Conservation (phyloP, 2,797 vertebrate genomes). For the Mionectes olivaceus region DNA sequence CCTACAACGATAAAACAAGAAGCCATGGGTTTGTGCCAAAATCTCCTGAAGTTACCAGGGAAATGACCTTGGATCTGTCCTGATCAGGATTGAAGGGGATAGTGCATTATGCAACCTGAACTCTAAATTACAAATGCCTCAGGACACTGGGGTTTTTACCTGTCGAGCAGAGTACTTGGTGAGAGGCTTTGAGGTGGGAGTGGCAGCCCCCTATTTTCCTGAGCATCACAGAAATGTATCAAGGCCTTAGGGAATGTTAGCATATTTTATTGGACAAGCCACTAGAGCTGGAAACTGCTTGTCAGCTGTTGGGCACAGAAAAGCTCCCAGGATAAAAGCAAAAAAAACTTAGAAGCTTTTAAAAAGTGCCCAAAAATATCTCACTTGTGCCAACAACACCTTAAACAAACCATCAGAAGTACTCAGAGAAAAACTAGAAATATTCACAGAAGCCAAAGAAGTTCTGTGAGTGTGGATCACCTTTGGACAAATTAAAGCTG, state of each 20-base stretch:
- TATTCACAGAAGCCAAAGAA: constrained; percentile 1
- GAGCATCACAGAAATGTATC: constrained; percentile 20
- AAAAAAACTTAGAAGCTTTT: constrained; percentile 10
- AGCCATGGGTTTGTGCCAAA: not conserved
- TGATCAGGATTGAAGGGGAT: not conserved
- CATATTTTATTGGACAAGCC: constrained; percentile 46
- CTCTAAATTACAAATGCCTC: not conserved
- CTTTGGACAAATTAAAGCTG: not conserved
- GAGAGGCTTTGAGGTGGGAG: not conserved
- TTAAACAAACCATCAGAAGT: constrained; percentile 35
- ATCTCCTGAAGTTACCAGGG: not conserved
- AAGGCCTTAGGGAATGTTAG: not conserved
- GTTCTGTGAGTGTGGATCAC: not conserved
- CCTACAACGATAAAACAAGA: not conserved
- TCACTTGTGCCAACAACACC: not conserved
- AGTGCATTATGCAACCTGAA: not conserved
- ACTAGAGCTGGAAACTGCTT: constrained; percentile 18
- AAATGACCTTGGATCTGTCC: not conserved
- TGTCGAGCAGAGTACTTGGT: not conserved
- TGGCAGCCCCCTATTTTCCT: not conserved
- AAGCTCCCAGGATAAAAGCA: constrained; percentile 3
- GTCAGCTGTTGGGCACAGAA: not conserved
- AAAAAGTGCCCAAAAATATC: constrained; percentile 2
- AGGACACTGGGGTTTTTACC: not conserved
- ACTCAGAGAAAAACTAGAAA: constrained; percentile 13